phyloP scores from a whole-genome alignment of 2,888 invertebrate species.

The Hedychridium roseum region DNA sequence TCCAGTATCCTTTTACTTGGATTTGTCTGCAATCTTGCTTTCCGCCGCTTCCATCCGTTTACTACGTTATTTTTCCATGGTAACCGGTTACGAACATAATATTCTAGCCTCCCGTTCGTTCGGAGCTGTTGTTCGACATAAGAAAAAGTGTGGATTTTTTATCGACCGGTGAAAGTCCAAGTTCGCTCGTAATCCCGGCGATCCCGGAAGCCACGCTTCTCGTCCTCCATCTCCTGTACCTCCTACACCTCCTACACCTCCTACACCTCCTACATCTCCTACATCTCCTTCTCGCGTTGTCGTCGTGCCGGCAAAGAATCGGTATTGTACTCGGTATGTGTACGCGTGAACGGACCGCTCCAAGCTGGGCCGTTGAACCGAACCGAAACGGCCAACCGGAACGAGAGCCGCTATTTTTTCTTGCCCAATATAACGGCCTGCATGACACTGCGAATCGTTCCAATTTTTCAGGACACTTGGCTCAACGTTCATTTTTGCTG shows the following conservation, averaged over 20 bases:
- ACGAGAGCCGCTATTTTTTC: slow-evolving; percentile 30
- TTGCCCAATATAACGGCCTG: no score
- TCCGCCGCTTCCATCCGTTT: no score
- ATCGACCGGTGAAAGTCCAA: slow-evolving; percentile 41
- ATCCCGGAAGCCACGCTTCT: slow-evolving; percentile 36
- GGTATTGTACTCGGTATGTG: slow-evolving; percentile 17
- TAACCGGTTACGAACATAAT: slow-evolving; percentile 1
- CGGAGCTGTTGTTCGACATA: slow-evolving; percentile 26
- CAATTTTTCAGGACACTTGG: no score
- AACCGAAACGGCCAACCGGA: slow-evolving; percentile 31
- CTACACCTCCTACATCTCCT: background rate
- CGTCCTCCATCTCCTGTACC: slow-evolving; percentile 1
- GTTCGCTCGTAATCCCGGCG: slow-evolving; percentile 33
- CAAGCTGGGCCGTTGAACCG: slow-evolving; percentile 29
- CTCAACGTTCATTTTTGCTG: no score
- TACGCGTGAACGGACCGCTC: slow-evolving; percentile 14
- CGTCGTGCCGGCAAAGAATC: slow-evolving; percentile 12
- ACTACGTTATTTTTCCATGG: no score
- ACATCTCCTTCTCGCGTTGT: background rate
- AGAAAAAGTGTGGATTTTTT: slow-evolving; percentile 33
- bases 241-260: background rate
- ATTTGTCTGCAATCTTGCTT: no score
- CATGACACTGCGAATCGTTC: no score
- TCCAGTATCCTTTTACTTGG: no score
- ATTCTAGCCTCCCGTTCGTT: slow-evolving; percentile 6